phyloP scores from a whole-genome alignment of 2,888 invertebrate genomes.

The Orchesellides sinensis region DNA sequence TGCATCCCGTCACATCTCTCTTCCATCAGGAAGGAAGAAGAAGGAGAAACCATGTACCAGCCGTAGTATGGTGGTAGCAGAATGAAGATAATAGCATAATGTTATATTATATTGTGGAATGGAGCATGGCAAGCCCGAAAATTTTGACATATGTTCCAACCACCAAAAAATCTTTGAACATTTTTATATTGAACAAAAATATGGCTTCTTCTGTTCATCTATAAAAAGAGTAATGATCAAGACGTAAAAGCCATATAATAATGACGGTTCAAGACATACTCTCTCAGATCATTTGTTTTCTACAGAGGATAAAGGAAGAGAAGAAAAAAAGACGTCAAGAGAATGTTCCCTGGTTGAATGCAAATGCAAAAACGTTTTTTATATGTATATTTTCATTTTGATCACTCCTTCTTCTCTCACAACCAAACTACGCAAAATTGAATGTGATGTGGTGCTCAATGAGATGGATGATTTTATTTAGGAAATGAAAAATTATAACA shows the following conservation, averaged over 20 bases:
- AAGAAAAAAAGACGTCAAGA: constrained; percentile 63
- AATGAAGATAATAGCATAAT: too few species aligned
- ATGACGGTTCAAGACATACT: constrained; percentile 58
- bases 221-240: constrained; percentile 63
- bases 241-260: constrained; percentile 25
- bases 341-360: constrained; percentile 48
- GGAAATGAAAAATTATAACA: constrained; percentile 67
- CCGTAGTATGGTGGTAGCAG: not conserved
- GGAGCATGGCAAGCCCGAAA: constrained; percentile 43
- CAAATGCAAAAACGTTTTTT: constrained; percentile 25
- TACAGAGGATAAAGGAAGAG: constrained; percentile 34
- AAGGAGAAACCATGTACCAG: too few species aligned
- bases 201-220: constrained; percentile 59
- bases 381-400: constrained; percentile 32
- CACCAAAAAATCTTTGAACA: constrained; percentile 51
- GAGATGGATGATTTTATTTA: constrained; percentile 44
- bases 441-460: not conserved
- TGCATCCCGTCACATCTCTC: constrained; percentile 69
- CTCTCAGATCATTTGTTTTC: constrained; percentile 68
- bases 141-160: constrained; percentile 69
- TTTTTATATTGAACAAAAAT: constrained; percentile 63
- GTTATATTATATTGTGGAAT: too few species aligned
- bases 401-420: constrained; percentile 25
- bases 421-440: not conserved
- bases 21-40: constrained; percentile 33